A percentile compares a stretch with the other conserved stretches of the same genome.
phyloP scores from a whole-genome alignment of 2,113 vertebrate genomes.

The Hystrix cristata region DNA sequence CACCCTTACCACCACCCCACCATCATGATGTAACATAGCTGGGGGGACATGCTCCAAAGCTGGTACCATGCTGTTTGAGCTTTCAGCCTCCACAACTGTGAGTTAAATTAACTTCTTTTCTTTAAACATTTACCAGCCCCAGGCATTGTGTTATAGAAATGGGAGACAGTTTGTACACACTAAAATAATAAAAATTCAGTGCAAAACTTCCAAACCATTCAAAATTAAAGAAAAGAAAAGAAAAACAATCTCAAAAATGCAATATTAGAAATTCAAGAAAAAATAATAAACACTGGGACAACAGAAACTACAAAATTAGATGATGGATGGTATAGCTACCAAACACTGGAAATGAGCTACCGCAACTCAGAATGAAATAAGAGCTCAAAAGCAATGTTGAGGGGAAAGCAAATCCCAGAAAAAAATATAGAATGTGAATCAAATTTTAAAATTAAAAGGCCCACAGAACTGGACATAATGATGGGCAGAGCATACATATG shows the following conservation, averaged over 20 bases:
- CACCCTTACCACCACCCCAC: neutral
- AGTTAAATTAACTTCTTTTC: neutral
- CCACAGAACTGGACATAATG: neutral
- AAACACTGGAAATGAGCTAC: neutral
- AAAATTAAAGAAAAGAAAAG: neutral
- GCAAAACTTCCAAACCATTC: neutral
- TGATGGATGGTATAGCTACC: neutral
- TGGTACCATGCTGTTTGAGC: neutral
- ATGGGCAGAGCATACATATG: neutral
- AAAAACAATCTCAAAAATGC: neutral
- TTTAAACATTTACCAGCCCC: neutral
- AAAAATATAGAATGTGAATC: neutral
- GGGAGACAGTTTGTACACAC: neutral
- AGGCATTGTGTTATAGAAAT: neutral
- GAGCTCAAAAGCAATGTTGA: neutral
- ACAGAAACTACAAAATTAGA: neutral
- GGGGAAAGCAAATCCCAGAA: neutral
- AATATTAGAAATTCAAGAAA: neutral
- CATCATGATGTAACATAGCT: neutral
- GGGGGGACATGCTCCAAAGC: neutral
- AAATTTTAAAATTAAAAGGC: neutral
- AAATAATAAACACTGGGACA: neutral
- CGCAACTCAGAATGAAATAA: neutral
- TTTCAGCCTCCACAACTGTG: neutral
- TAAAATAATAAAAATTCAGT: neutral